Percentiles rank a stretch among this genome's conserved stretches.
phyloP scores from a whole-genome alignment of 2,113 vertebrate species.

The Elachura formosa region DNA sequence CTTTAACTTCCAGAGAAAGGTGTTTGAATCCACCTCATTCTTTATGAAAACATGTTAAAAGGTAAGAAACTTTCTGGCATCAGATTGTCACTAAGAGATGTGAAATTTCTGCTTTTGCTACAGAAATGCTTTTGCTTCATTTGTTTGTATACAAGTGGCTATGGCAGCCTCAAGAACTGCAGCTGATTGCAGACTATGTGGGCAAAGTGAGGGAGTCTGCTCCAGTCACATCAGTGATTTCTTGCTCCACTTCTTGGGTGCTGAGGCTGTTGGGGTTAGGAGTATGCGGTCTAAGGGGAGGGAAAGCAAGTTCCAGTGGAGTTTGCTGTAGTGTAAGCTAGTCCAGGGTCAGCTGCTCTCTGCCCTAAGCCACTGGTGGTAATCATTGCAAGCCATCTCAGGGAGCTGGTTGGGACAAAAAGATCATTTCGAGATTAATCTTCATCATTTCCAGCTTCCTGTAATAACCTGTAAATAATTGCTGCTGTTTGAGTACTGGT shows the following conservation, averaged over 20 bases:
- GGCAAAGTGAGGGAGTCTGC: fast-evolving
- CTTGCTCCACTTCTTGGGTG: neutral
- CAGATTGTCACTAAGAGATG: neutral
- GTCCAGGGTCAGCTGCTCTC: neutral
- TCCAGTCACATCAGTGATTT: neutral
- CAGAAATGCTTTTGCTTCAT: neutral
- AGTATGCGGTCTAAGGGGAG: neutral
- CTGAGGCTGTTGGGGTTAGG: neutral
- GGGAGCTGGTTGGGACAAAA: neutral
- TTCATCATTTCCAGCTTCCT: neutral
- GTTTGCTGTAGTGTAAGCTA: neutral
- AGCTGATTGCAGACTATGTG: neutral
- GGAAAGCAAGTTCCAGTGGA: too few species aligned
- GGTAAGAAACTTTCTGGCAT: neutral
- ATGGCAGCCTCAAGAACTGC: neutral
- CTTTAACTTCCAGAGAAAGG: neutral
- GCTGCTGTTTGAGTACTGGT: neutral
- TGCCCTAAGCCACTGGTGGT: neutral
- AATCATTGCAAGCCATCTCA: neutral
- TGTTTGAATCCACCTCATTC: neutral
- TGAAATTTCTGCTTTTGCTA: neutral
- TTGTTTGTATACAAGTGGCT: neutral
- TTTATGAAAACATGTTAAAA: neutral
- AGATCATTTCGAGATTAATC: neutral
- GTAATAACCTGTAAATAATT: fast-evolving